Evolutionary conservation across 2,113 vertebrate genomes (phyloP).

Genomic region (Hiodon tergisus): DNA sequence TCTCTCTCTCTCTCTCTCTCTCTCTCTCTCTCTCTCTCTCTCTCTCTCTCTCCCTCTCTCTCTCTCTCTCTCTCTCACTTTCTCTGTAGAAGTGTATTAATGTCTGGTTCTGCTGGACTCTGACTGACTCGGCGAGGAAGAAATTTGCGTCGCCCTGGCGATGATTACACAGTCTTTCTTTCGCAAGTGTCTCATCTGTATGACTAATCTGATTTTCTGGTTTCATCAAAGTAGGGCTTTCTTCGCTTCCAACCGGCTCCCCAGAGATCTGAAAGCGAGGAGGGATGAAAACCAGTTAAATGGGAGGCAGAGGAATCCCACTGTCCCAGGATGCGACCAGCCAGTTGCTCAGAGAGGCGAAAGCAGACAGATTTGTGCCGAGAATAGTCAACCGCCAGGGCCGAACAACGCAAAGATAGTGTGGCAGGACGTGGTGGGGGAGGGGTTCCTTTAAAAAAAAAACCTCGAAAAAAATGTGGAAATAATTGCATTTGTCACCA

Average conservation of each 20-base stretch:
- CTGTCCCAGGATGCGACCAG: no score
- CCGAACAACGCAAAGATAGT: background rate
- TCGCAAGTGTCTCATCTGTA: no score
- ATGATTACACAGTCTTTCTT: background rate
- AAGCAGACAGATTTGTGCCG: background rate
- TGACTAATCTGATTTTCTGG: no score
- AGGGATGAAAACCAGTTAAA: no score
- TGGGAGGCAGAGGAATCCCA: no score
- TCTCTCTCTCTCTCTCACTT: no score
- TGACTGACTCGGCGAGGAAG: background rate
- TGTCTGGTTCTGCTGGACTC: no score
- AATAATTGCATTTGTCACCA: conserved; percentile 33
- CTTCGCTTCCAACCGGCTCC: background rate
- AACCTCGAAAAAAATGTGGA: conserved; percentile 19
- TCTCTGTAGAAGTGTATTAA: no score
- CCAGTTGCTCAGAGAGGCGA: background rate
- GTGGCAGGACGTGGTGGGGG: background rate
- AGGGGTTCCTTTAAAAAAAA: conserved; percentile 7
- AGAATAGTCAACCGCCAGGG: background rate
- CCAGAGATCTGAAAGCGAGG: no score
- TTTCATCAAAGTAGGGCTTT: background rate
- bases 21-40: no score
- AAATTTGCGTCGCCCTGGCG: background rate
- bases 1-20: no score
- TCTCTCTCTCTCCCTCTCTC: no score